Base-by-base conservation (phyloP, 64 coral and sea anemone genomes). In the Porites australiensis region DNA sequence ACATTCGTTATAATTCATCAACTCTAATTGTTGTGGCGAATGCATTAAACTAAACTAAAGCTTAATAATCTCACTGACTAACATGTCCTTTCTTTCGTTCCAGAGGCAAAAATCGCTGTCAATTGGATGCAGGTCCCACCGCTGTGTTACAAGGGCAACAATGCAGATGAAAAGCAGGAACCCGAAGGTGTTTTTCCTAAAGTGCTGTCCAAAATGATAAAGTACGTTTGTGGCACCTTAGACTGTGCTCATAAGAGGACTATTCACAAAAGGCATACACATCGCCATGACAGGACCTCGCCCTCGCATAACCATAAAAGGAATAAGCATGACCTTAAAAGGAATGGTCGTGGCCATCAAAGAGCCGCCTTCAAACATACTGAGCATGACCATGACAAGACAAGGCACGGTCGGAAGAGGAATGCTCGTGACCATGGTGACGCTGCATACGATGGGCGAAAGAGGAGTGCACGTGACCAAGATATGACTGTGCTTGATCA, bases 81-180 rank as follows among this genome's bases (percentile, higher is more conserved):
- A 72, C 6, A 72, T 22, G 19, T 72, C 69, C 19, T 82, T 15
- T 45, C 16, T 10, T 13, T 68, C 66, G 59, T 57, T 58, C 44
- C 59, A 93, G 91, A 93, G 52, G 87, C 47, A 59, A 86, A 19
- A 52, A 22, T 93, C 19, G 78, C 61, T 43, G 74, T 85, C 2
- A 87, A 87, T 55, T 93, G 91, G 91, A 43, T 83, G 58, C 74
- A 74, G 18, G 19, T 77, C 44, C 82, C 82, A 54, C 91, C 82
- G 7, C 16, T 87, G 18, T 50, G 61, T 52, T 11, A 68, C 44
- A 67, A 50, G 15, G 3, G 19, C 9, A 6, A 19, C 18, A n/a
- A 4, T 68, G 61, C 13, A 21, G 21, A 45, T 20, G 37, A 20
- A 21, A 80, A 7, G 21, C 7, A 57, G 4, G 19, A 2, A 21